Evolutionary conservation across 2,113 vertebrate genomes (phyloP).

Genomic region (Callipepla squamata): DNA sequence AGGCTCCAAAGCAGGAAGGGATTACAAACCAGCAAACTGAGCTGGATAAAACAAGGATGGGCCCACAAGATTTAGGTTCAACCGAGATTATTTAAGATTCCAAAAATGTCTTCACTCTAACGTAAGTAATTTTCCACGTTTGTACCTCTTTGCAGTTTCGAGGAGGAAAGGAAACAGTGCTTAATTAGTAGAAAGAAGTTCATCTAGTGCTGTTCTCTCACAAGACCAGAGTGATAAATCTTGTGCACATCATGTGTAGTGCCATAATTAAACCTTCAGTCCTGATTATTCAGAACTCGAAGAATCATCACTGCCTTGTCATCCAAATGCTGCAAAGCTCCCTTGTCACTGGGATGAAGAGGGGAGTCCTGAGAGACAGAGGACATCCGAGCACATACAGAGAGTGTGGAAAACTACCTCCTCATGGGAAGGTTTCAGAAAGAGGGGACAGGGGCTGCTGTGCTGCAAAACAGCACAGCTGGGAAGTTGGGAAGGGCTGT

Average conservation of each 20-base stretch:
- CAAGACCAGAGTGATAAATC: constrained; percentile 47
- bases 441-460: background rate
- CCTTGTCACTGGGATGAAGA: background rate
- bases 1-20: constrained; percentile 65
- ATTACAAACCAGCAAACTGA: constrained; percentile 47
- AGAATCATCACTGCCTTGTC: constrained; percentile 13
- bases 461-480: background rate
- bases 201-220: constrained; percentile 28
- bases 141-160: constrained; percentile 24
- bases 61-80: constrained; percentile 40
- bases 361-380: background rate
- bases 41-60: constrained; percentile 50
- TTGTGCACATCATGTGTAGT: constrained; percentile 46
- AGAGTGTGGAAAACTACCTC: background rate
- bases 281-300: constrained; percentile 31
- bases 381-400: rapidly evolving
- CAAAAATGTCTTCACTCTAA: background rate
- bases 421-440: background rate
- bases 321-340: background rate
- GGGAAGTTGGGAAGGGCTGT: rapidly evolving
- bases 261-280: constrained; percentile 50
- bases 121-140: constrained; percentile 5
- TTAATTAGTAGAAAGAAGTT: constrained; percentile 46
- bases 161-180: constrained; percentile 32
- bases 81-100: constrained; percentile 50